A percentile compares a stretch with the other conserved stretches of the same genome.
These are phyloP conservation scores for Micropoecilia bifurca DNA, from an alignment of 2,797 vertebrate species.

Conservation along the genomic window DNA sequence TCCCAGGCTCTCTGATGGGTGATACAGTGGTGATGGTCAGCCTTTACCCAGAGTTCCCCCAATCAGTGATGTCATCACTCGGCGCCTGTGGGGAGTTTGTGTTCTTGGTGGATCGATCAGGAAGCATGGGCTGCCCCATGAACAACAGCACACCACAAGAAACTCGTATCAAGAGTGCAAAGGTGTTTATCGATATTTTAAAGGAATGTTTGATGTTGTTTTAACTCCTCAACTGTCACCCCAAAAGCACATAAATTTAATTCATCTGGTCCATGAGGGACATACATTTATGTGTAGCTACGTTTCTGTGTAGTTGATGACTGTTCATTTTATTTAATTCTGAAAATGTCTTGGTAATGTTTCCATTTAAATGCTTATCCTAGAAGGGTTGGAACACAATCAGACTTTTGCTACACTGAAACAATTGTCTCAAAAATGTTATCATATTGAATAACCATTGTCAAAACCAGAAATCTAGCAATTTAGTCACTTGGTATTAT, in stretches of 20 bases:
- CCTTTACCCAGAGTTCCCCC: constrained; percentile 85
- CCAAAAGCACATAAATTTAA: no score
- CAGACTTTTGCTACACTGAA: neutral
- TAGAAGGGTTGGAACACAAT: neutral
- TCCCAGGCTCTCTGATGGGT: constrained; percentile 82
- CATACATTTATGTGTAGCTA: no score
- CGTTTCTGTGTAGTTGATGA: neutral
- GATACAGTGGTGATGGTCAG: constrained; percentile 86
- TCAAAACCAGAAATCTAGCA: no score
- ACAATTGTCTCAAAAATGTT: neutral
- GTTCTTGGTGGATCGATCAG: constrained; percentile 87
- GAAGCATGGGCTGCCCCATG: constrained; percentile 77
- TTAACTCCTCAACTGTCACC: no score
- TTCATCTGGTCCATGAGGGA: no score
- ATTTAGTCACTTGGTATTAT: no score
- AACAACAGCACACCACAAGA: neutral
- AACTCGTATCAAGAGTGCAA: constrained; percentile 80
- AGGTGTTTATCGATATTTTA: constrained; percentile 66
- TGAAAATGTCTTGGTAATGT: neutral
- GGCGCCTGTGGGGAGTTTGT: constrained; percentile 83
- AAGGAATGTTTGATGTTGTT: neutral
- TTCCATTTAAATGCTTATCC: neutral
- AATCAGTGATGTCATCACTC: constrained; percentile 60
- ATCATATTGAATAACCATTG: no score
- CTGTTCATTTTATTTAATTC: no score